Percentiles rank a stretch among this genome's conserved stretches.
phyloP scores from a whole-genome alignment of 2,113 vertebrate genomes.

The Solea senegalensis region DNA sequence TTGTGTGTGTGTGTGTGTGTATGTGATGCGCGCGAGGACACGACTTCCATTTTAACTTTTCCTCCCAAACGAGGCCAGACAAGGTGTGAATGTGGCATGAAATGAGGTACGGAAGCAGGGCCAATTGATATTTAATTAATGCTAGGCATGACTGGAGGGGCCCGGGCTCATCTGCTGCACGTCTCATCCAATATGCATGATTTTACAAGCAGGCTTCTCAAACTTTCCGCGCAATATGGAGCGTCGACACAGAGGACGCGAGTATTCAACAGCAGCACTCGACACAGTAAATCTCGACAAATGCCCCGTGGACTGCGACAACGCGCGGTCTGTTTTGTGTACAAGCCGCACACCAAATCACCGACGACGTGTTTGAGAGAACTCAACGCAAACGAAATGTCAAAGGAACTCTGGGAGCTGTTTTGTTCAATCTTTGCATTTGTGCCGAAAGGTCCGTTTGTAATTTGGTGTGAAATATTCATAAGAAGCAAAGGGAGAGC shows the following conservation, averaged over 20 bases:
- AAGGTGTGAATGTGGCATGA: constrained; percentile 78
- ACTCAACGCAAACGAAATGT: constrained; percentile 19
- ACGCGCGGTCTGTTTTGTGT: constrained; percentile 7
- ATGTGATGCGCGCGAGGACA: constrained; percentile 45
- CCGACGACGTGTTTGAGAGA: constrained; percentile 4
- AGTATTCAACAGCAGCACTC: constrained; percentile 35
- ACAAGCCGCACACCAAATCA: constrained; percentile 14
- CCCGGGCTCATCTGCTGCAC: constrained; percentile 69
- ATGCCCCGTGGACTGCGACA: constrained; percentile 19
- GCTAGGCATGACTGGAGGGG: constrained; percentile 66
- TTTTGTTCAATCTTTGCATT: constrained; percentile 14
- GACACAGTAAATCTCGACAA: constrained; percentile 42
- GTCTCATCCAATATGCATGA: constrained; percentile 80
- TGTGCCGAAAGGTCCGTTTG: constrained; percentile 17
- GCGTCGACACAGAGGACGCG: constrained; percentile 37
- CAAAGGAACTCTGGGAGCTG: constrained; percentile 4
- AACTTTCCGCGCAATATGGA: constrained; percentile 64
- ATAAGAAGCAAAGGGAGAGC: constrained; percentile 54
- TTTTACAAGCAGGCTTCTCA: constrained; percentile 67
- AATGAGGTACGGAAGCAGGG: constrained; percentile 71
- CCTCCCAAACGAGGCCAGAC: constrained; percentile 52
- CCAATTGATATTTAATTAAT: constrained; percentile 83
- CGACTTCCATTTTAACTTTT: constrained; percentile 65
- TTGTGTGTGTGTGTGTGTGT: constrained; percentile 2
- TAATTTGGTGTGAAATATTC: constrained; percentile 67